phyloP scores from a whole-genome alignment of 2,888 invertebrate species.

The Tethea ocularis region DNA sequence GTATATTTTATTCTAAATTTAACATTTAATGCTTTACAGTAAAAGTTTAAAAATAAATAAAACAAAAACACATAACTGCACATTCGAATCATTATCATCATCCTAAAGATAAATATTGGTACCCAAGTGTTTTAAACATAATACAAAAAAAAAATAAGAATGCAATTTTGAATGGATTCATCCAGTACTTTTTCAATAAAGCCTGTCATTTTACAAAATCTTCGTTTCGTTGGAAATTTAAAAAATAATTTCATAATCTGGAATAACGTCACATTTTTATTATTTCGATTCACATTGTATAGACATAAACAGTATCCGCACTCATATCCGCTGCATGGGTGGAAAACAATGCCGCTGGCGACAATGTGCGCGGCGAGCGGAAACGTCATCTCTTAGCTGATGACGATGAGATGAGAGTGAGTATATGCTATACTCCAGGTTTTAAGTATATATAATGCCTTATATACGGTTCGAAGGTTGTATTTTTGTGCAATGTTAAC shows the following conservation, averaged over 20 bases:
- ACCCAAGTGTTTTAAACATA: no score
- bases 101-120: no score
- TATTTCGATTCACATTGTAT: background rate
- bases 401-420: slow-evolving; percentile 26
- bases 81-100: no score
- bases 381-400: slow-evolving; percentile 46
- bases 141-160: no score
- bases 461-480: background rate
- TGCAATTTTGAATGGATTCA: no score
- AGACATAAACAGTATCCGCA: slow-evolving; percentile 21
- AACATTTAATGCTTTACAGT: no score
- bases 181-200: no score
- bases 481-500: background rate
- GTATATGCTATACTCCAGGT: background rate
- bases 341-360: slow-evolving; percentile 41
- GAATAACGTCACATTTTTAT: background rate
- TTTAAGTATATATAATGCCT: background rate
- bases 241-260: background rate
- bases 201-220: no score
- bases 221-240: no score
- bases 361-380: slow-evolving; percentile 59
- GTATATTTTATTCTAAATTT: no score
- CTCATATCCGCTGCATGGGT: slow-evolving; percentile 21
- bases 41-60: no score
- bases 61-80: no score